phyloP scores from a whole-genome alignment of 2,888 invertebrate species.

The Ernsta delagoae region DNA sequence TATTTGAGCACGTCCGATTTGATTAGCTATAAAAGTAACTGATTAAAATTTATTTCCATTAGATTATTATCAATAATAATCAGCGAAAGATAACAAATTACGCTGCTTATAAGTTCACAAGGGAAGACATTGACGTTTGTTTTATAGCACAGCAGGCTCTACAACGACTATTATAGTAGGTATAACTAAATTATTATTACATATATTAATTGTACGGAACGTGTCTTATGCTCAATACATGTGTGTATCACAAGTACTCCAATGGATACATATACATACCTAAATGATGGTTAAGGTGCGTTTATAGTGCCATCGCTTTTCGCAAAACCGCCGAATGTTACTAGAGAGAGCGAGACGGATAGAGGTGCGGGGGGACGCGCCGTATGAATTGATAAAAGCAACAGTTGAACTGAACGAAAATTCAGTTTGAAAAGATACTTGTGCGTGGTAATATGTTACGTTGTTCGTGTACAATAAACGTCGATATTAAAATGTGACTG shows the following conservation, averaged over 20 bases:
- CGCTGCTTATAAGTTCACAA: no score
- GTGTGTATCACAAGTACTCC: no score
- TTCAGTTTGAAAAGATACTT: constrained; percentile 74
- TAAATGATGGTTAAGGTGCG: constrained; percentile 52
- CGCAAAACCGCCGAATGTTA: constrained; percentile 48
- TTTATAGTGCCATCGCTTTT: constrained; percentile 61
- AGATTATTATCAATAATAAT: no score
- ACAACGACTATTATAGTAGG: no score
- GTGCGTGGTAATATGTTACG: constrained; percentile 56
- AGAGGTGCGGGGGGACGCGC: constrained; percentile 63
- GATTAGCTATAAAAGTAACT: background rate
- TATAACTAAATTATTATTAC: no score
- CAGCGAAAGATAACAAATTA: no score
- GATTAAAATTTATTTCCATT: no score
- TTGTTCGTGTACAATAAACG: constrained; percentile 55
- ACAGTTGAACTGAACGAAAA: constrained; percentile 77
- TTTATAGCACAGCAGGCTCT: no score
- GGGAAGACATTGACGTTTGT: no score
- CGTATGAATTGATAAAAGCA: constrained; percentile 81
- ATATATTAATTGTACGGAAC: no score
- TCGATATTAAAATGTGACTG: constrained; percentile 75
- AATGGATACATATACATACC: no score
- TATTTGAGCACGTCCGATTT: background rate
- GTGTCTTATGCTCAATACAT: no score
- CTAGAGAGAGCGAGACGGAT: constrained; percentile 64